Evolutionary conservation across 2,113 vertebrate species (phyloP).

Genomic region (Elanus axillaris): DNA sequence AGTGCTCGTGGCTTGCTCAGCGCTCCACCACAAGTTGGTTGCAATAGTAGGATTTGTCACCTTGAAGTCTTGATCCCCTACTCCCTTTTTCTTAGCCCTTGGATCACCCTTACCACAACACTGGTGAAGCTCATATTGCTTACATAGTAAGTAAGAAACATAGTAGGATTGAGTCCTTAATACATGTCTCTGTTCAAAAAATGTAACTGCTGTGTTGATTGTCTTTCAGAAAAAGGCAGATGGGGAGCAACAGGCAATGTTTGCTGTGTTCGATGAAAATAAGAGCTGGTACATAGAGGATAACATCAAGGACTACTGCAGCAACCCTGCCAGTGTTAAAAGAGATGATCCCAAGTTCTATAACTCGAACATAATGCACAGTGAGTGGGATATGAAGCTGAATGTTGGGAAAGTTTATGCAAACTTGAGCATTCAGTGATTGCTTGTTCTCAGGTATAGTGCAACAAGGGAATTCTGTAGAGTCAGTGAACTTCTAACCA

Average conservation of each 20-base stretch:
- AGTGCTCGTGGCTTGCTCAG: background rate
- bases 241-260: constrained; percentile 86
- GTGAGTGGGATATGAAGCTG: constrained; percentile 74
- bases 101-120: background rate
- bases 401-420: background rate
- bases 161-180: background rate
- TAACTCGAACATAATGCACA: constrained; percentile 91
- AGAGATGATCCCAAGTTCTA: constrained; percentile 84
- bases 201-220: background rate
- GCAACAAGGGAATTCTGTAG: background rate
- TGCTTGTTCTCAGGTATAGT: background rate
- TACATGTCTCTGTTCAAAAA: background rate
- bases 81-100: background rate
- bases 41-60: background rate
- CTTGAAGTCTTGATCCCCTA: background rate
- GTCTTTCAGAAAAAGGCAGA: constrained; percentile 85
- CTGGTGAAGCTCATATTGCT: background rate
- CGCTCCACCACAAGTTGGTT: background rate
- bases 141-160: background rate
- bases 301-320: constrained; percentile 83
- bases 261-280: constrained; percentile 93
- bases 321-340: constrained; percentile 76
- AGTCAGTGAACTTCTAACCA: background rate
- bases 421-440: background rate
- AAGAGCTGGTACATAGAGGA: constrained; percentile 95